Evolutionary conservation across 2,888 invertebrate species (phyloP).

Genomic region (Pristionchus fissidentatus): DNA sequence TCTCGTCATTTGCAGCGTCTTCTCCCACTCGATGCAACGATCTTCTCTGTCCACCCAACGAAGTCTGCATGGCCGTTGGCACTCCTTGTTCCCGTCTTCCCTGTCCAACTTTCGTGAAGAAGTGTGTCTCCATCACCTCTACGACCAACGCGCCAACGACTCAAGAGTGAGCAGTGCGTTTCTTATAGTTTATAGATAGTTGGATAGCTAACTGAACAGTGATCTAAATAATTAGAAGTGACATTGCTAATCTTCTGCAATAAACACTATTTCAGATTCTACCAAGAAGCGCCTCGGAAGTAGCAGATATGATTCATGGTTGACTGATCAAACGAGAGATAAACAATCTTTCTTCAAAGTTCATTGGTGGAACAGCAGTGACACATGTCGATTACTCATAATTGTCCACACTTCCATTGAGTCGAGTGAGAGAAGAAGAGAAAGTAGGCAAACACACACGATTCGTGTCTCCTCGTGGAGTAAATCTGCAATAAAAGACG

Average conservation of each 20-base stretch:
- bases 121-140: too few species aligned
- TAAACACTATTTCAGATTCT: too few species aligned
- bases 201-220: too few species aligned
- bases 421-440: not conserved
- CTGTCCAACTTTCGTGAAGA: not conserved
- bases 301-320: too few species aligned
- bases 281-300: too few species aligned
- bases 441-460: not conserved
- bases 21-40: not conserved
- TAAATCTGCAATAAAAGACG: not conserved
- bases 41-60: not conserved
- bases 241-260: too few species aligned
- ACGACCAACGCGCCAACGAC: too few species aligned
- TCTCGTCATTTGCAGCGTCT: not conserved
- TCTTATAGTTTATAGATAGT: too few species aligned
- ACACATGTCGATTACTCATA: not conserved
- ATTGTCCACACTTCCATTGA: not conserved
- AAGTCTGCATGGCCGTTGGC: not conserved
- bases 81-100: not conserved
- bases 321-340: not conserved
- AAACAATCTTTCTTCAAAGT: not conserved
- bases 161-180: too few species aligned
- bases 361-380: not conserved
- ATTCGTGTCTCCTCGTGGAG: constrained; percentile 3
- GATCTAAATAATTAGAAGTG: too few species aligned